Evolutionary conservation across 2,888 invertebrate species (phyloP).

Genomic region (Drosophila conformis): DNA sequence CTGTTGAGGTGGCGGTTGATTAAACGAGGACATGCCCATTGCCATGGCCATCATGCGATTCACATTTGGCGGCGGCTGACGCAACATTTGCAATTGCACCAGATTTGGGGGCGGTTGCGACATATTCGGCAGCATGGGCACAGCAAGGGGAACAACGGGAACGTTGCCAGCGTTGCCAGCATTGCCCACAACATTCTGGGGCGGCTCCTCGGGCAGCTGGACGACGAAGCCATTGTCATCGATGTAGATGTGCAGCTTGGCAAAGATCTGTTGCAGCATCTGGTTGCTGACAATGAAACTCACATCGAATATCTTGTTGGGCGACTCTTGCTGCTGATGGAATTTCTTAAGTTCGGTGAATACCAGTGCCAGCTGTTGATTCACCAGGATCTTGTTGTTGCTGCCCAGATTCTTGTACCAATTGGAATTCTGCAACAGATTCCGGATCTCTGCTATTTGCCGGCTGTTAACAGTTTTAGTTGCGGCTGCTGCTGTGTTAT

Average conservation of each 20-base stretch:
- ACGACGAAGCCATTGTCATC: conserved; percentile 87
- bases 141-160: neutral
- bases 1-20: conserved; percentile 81
- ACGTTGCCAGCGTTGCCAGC: neutral
- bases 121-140: conserved; percentile 72
- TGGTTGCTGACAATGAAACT: conserved; percentile 86
- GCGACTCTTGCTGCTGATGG: conserved; percentile 87
- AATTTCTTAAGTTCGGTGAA: conserved; percentile 88
- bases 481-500: conserved; percentile 27
- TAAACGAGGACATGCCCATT: conserved; percentile 62
- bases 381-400: conserved; percentile 90
- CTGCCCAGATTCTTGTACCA: conserved; percentile 90
- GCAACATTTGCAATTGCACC: conserved; percentile 70
- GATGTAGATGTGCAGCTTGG: conserved; percentile 87
- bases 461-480: conserved; percentile 68
- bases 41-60: conserved; percentile 76
- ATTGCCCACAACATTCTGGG: conserved; percentile 25
- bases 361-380: conserved; percentile 88
- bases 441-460: conserved; percentile 87
- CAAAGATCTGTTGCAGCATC: conserved; percentile 87
- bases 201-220: conserved; percentile 72
- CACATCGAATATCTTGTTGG: conserved; percentile 87
- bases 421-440: conserved; percentile 88
- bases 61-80: conserved; percentile 81
- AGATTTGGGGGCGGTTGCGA: conserved; percentile 79